Percentiles rank a stretch among this genome's conserved stretches.
Conservation (phyloP, 2,113 vertebrate species). For the Eublepharis macularius region DNA sequence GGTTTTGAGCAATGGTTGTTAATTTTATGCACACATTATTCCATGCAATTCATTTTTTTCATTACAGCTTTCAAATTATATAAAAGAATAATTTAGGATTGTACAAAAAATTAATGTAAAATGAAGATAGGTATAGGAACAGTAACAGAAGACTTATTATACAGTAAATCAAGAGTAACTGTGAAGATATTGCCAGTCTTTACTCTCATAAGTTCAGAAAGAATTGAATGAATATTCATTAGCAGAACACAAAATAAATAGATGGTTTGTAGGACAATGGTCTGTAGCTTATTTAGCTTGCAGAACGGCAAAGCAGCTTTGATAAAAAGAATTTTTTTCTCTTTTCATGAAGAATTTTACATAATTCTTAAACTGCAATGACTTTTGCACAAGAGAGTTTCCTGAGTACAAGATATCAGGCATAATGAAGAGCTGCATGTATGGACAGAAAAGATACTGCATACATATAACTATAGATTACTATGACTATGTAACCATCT, state of each 20-base stretch:
- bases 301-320: conserved; percentile 64
- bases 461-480: background rate
- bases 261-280: conserved; percentile 68
- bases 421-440: background rate
- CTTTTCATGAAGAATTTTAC: conserved; percentile 31
- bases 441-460: background rate
- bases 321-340: conserved; percentile 33
- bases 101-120: conserved; percentile 45
- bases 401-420: background rate
- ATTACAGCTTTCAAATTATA: conserved; percentile 22
- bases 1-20: conserved; percentile 27
- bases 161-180: conserved; percentile 57
- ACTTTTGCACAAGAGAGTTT: background rate
- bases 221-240: conserved; percentile 64
- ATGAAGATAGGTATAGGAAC: conserved; percentile 55
- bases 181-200: conserved; percentile 59
- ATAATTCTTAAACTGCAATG: background rate
- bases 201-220: conserved; percentile 67
- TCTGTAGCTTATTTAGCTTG: conserved; percentile 31
- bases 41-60: conserved; percentile 29
- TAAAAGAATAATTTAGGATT: conserved; percentile 51
- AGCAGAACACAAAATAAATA: conserved; percentile 71
- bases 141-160: conserved; percentile 46
- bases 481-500: no score
- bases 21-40: conserved; percentile 26